phyloP scores from a whole-genome alignment of 2,113 vertebrate genomes.

The Neodontobutis hainanensis region DNA sequence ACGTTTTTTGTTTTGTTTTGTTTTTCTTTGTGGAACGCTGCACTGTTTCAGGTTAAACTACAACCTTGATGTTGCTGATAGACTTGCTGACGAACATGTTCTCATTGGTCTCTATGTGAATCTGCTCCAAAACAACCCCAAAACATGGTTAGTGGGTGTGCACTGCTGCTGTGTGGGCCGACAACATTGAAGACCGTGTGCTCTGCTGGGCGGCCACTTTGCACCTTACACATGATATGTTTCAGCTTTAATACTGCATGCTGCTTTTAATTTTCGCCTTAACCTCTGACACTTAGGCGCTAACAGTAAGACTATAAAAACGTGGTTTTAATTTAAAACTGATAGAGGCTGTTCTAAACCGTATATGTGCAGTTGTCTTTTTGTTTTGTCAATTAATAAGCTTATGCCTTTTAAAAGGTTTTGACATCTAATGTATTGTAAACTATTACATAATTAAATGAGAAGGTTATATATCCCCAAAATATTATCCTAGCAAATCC shows the following conservation, averaged over 20 bases:
- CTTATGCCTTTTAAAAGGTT: no score
- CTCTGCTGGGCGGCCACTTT: conserved; percentile 32
- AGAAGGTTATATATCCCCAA: no score
- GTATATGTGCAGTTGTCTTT: no score
- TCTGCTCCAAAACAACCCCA: conserved; percentile 91
- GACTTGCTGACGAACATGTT: conserved; percentile 97
- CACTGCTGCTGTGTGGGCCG: conserved; percentile 62
- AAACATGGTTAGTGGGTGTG: conserved; percentile 92
- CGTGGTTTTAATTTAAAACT: not conserved
- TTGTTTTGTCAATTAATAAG: no score
- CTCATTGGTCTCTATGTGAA: conserved; percentile 97
- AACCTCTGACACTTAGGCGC: not conserved
- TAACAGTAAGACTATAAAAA: not conserved
- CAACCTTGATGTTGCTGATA: conserved; percentile 97
- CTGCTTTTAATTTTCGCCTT: conserved; percentile 9
- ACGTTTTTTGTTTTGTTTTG: conserved; percentile 20
- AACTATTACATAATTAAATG: no score
- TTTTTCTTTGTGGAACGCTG: conserved; percentile 61
- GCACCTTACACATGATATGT: conserved; percentile 21
- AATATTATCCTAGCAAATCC: no score
- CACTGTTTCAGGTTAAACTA: conserved; percentile 92
- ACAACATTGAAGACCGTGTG: conserved; percentile 40
- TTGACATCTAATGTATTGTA: no score
- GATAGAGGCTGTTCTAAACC: no score
- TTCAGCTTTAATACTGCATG: conserved; percentile 44